Evolutionary conservation across 2,888 invertebrate species (phyloP).

Genomic region (Chirona hameri): DNA sequence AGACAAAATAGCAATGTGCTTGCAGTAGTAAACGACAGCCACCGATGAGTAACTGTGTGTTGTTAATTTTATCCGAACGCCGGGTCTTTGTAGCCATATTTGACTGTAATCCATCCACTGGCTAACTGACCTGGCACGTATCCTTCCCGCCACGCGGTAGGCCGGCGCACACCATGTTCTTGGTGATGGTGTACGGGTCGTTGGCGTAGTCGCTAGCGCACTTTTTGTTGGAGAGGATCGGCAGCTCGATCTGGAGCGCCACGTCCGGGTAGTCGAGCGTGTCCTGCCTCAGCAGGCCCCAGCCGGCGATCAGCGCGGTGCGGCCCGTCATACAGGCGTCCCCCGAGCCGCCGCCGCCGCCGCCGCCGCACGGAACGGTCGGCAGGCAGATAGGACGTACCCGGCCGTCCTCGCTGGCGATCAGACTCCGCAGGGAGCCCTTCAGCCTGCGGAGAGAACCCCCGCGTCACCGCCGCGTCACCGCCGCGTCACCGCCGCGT

Average conservation of each 20-base stretch:
- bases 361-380: not conserved
- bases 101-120: no score
- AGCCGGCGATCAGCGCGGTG: constrained; percentile 12
- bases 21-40: no score
- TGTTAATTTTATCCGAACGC: no score
- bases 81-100: no score
- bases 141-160: not conserved
- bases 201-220: not conserved
- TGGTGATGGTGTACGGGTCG: not conserved
- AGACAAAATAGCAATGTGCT: no score
- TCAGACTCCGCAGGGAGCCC: not conserved
- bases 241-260: not conserved
- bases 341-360: not conserved
- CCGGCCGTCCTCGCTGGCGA: not conserved
- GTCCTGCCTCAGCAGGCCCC: constrained; percentile 13
- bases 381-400: not conserved
- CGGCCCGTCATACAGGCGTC: not conserved
- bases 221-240: not conserved
- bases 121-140: not conserved
- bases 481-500: no score
- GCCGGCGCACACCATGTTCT: not conserved
- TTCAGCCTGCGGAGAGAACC: not conserved
- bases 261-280: constrained; percentile 6
- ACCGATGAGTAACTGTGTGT: no score
- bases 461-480: no score